These are phyloP conservation scores for Thamnophis elegans DNA, from an alignment of 2,797 vertebrate species.

Conservation along the genomic window DNA sequence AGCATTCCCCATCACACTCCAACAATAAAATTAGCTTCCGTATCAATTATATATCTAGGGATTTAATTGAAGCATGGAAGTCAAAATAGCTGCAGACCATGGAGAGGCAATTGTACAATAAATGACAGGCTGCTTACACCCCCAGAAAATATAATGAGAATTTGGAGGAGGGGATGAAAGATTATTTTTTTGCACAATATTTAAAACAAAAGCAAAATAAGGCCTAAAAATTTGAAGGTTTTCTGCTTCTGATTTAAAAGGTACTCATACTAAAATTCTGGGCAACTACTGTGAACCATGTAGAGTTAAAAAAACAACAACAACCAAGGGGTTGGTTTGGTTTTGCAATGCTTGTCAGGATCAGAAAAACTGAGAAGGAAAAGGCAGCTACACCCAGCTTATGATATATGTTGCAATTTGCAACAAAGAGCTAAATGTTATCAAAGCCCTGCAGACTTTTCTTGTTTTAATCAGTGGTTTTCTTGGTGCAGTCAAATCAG, in stretches of 20 bases:
- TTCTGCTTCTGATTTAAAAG: neutral
- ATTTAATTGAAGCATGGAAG: neutral
- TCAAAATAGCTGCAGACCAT: neutral
- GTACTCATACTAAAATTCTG: neutral
- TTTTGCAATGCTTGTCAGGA: neutral
- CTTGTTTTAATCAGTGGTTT: neutral
- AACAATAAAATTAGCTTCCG: neutral
- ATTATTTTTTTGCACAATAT: neutral
- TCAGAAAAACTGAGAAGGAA: neutral
- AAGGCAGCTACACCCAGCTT: neutral
- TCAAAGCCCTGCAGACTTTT: neutral
- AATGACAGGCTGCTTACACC: neutral
- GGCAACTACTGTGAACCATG: neutral
- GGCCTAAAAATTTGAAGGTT: neutral
- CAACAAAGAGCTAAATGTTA: constrained; percentile 18
- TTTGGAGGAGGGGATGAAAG: neutral
- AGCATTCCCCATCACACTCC: neutral
- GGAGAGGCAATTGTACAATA: neutral
- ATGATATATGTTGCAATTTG: constrained; percentile 9
- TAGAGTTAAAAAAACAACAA: neutral
- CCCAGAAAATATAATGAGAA: neutral
- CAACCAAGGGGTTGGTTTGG: neutral
- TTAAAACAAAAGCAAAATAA: neutral
- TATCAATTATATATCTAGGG: neutral
- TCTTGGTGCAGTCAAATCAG: neutral